Conservation (phyloP, 2,113 vertebrate genomes). For the Rhinogobius similis region DNA sequence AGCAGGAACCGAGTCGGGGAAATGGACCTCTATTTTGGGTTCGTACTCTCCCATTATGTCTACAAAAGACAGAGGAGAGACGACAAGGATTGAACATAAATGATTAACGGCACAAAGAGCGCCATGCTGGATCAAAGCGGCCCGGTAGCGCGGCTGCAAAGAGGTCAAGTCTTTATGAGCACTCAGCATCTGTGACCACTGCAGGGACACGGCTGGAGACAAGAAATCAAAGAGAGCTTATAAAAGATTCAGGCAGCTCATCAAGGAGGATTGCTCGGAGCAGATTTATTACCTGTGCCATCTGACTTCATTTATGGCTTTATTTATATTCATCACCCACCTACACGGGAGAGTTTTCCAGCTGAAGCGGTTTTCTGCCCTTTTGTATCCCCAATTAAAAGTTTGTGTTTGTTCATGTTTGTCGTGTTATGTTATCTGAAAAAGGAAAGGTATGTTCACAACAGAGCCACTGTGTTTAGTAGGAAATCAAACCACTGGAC, state of each 20-base stretch:
- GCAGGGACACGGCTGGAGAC: constrained; percentile 19
- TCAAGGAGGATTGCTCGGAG: constrained; percentile 43
- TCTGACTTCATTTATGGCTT: constrained; percentile 60
- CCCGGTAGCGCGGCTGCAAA: constrained; percentile 36
- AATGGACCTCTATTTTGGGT: constrained; percentile 98
- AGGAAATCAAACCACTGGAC: not conserved
- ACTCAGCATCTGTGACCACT: constrained; percentile 35
- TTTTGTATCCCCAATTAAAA: constrained; percentile 42
- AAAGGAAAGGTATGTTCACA: not conserved
- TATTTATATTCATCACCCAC: constrained; percentile 64
- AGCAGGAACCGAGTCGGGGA: constrained; percentile 88
- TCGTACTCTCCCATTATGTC: constrained; percentile 98
- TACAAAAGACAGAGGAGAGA: constrained; percentile 67
- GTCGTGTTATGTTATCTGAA: not conserved
- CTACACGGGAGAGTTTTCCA: constrained; percentile 17
- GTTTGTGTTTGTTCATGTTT: not conserved
- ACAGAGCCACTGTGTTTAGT: not conserved
- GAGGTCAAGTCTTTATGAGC: constrained; percentile 29
- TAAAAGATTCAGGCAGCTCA: constrained; percentile 68
- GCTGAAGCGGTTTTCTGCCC: constrained; percentile 39
- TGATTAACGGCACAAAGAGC: constrained; percentile 57
- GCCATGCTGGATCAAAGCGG: constrained; percentile 45
- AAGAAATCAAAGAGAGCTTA: constrained; percentile 36
- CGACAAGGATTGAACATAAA: constrained; percentile 50
- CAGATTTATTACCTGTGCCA: constrained; percentile 64